Conservation (phyloP, 2,113 vertebrate species). For the Laticauda laticaudata region DNA sequence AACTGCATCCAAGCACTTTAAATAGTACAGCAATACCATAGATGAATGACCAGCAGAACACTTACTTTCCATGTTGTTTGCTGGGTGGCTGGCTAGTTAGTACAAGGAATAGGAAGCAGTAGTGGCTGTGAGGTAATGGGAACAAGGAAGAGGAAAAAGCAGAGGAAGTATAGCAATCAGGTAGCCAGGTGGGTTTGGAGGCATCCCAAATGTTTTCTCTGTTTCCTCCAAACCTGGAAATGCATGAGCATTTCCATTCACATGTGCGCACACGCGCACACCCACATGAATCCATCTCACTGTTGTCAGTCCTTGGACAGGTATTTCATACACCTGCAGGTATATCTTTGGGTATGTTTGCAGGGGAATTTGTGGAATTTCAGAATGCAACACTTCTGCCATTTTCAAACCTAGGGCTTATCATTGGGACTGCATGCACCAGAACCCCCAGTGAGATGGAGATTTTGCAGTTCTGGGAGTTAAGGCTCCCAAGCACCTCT, state of each 20-base stretch:
- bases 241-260: neutral
- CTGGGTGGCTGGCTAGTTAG: neutral
- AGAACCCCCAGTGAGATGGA: neutral
- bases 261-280: neutral
- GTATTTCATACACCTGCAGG: neutral
- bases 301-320: neutral
- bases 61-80: neutral
- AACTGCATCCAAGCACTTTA: neutral
- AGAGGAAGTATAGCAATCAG: neutral
- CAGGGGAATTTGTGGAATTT: neutral
- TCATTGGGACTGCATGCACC: neutral
- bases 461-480: neutral
- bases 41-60: neutral
- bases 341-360: neutral
- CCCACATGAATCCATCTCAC: neutral
- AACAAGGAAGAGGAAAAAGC: neutral
- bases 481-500: neutral
- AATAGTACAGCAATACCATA: neutral
- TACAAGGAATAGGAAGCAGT: neutral
- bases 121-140: neutral
- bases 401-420: neutral
- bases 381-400: neutral
- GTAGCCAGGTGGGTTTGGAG: neutral
- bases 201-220: neutral
- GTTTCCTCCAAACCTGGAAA: neutral